phyloP scores from a whole-genome alignment of 1,140 invertebrate genomes.

The Thaumatotibia leucotreta region DNA sequence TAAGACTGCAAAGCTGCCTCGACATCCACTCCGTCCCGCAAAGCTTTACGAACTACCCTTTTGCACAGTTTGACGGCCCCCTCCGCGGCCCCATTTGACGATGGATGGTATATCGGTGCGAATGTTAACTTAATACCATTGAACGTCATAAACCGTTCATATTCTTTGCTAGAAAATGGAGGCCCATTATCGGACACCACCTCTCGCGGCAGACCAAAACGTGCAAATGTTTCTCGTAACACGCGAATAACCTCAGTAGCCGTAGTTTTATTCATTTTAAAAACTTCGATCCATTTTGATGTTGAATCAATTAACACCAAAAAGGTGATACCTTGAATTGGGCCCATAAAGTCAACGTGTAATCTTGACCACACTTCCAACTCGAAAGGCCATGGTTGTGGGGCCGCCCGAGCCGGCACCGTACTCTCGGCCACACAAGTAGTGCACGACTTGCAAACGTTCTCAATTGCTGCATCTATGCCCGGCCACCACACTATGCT shows the following conservation, averaged over 20 bases:
- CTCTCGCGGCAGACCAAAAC: constrained; percentile 36
- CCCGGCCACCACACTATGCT: constrained; percentile 17
- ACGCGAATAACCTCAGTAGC: constrained; percentile 25
- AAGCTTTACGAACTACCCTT: neutral
- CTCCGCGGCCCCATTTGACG: neutral
- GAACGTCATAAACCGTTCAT: constrained; percentile 5
- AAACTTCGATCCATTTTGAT: constrained; percentile 24
- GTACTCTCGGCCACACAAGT: neutral
- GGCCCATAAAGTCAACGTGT: constrained; percentile 20
- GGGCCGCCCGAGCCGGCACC: neutral
- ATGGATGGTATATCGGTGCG: neutral
- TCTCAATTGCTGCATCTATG: constrained; percentile 15
- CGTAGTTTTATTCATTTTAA: constrained; percentile 1
- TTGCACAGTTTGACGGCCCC: neutral
- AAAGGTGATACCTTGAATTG: too few species aligned
- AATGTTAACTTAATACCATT: constrained; percentile 17
- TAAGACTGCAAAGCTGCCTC: neutral
- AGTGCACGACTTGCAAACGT: neutral
- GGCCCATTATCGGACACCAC: constrained; percentile 52
- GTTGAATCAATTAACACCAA: constrained; percentile 14
- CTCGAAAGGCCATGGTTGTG: constrained; percentile 5
- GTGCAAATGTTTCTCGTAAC: constrained; percentile 33
- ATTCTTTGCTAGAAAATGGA: constrained; percentile 30
- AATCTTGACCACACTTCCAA: neutral
- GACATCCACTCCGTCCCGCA: neutral